Evolutionary conservation across 1,140 invertebrate species (phyloP), one percentile per base, ranked within the genome.

Genomic region (Octopus sinensis): DNA sequence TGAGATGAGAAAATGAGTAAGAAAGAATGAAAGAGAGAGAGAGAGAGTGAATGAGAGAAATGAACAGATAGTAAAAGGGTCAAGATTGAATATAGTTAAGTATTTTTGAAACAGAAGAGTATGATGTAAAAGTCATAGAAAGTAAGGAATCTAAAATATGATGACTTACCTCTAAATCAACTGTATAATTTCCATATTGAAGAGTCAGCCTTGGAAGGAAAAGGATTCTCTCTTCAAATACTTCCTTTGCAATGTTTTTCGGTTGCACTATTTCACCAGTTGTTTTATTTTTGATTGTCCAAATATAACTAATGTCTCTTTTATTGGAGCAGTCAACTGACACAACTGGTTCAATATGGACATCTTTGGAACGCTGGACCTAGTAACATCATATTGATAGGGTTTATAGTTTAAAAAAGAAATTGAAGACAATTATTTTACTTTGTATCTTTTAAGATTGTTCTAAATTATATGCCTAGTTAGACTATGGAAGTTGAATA

Each of bases 111-210:
- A 43, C 30, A 43, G 30, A 43, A 43, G 30, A 43, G 30, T 43
- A 43, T 3, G 30, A 43, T 43, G 30, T 43, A 43, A 43, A 43
- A 43, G 30, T 43, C 1, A 43, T 43, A 2, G 30, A 43, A 43
- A 43, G 30, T 43, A 43, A 43, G 30, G 30, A 3, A 43, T 43
- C 30, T 43, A 43, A 43, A 43, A 54, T 52, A 80, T 30, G 52
- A 56, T 51, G 51, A 79, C 80, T 82, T 76, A 86, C 85, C 80
- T 82, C 81, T 7, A 86, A 79, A 4, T 78, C 43, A 4, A 85
- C 43, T 12, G 54, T 62, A 79, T 86, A 85, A 53, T 77, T 82
- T 5, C 85, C 85, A 76, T 84, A 83, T 68, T 13, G 13, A 17
- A 86, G 81, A 4, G 53, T 68, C 13, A 78, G 62, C 71, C 82